These are phyloP conservation scores for Nephrotoma appendiculata DNA, from an alignment of 2,888 invertebrate genomes.

Conservation along the genomic window DNA sequence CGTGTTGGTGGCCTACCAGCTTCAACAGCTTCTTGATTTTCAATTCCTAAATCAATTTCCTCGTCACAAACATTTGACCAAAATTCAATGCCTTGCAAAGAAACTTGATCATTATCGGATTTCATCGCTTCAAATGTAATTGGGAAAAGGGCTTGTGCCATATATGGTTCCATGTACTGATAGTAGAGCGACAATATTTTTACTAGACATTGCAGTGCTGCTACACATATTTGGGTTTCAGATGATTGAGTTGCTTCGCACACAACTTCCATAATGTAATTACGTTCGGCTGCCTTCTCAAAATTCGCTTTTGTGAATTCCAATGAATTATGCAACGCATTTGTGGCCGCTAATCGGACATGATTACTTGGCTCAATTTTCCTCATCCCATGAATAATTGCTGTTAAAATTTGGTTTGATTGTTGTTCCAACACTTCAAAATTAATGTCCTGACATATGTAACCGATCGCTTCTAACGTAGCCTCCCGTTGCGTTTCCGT, in stretches of 20 bases:
- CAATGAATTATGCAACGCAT: constrained; percentile 88
- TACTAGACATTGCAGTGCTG: constrained; percentile 92
- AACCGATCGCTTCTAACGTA: constrained; percentile 91
- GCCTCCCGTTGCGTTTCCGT: constrained; percentile 94
- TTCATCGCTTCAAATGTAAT: constrained; percentile 98
- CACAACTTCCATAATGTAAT: constrained; percentile 99
- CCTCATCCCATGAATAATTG: constrained; percentile 98
- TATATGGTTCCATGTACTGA: constrained; percentile 98
- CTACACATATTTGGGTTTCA: constrained; percentile 86
- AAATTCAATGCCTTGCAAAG: constrained; percentile 97
- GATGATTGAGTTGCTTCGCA: constrained; percentile 95
- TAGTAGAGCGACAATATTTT: constrained; percentile 98
- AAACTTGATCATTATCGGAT: constrained; percentile 87
- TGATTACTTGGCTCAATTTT: constrained; percentile 84
- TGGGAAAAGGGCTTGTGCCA: constrained; percentile 95
- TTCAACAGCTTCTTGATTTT: constrained; percentile 87
- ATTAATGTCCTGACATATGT: constrained; percentile 97
- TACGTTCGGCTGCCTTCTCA: constrained; percentile 91
- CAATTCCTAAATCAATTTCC: constrained; percentile 90
- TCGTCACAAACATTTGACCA: constrained; percentile 99
- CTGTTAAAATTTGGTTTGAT: constrained; percentile 93
- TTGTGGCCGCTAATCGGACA: constrained; percentile 92
- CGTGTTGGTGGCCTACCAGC: constrained; percentile 84
- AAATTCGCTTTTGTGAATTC: constrained; percentile 99
- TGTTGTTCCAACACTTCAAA: constrained; percentile 83